A percentile compares a stretch with the other conserved stretches of the same genome.
These are phyloP conservation scores for Clarias platycephalus DNA, from an alignment of 2,797 vertebrate genomes.

Conservation along the genomic window DNA sequence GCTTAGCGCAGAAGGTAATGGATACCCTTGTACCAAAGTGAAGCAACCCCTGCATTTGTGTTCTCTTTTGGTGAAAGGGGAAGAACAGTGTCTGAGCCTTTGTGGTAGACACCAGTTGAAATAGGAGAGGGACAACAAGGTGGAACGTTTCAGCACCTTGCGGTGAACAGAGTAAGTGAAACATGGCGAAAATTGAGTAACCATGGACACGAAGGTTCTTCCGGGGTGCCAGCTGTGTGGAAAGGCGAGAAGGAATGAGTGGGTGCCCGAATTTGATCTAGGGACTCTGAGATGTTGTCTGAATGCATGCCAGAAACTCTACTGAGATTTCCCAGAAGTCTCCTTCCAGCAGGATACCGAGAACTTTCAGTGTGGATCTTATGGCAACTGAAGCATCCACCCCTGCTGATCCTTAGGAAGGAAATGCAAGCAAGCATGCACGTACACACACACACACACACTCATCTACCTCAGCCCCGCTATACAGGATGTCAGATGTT, in stretches of 20 bases:
- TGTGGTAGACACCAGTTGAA: constrained; percentile 59
- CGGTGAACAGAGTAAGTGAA: constrained; percentile 59
- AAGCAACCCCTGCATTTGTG: constrained; percentile 70
- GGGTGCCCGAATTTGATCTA: constrained; percentile 42
- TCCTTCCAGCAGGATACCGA: constrained; percentile 9
- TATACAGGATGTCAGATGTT: constrained; percentile 41
- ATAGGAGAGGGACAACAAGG: constrained; percentile 67
- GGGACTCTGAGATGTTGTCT: constrained; percentile 22
- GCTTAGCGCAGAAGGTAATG: constrained; percentile 75
- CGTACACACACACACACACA: constrained; percentile 1
- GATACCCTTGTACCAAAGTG: constrained; percentile 74
- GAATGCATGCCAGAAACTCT: constrained; percentile 29
- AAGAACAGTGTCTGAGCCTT: constrained; percentile 66
- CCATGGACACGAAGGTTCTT: constrained; percentile 54
- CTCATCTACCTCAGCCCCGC: constrained; percentile 30
- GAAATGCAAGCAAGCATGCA: constrained; percentile 11
- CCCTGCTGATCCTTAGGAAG: constrained; percentile 26
- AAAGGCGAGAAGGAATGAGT: constrained; percentile 18
- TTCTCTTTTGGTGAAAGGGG: constrained; percentile 61
- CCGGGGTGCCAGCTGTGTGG: constrained; percentile 29
- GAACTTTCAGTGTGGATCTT: constrained; percentile 37
- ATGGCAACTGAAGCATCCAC: constrained; percentile 32
- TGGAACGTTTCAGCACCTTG: constrained; percentile 66
- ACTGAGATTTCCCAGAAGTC: constrained; percentile 59
- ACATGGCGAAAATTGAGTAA: constrained; percentile 58